A percentile compares a stretch with the other conserved stretches of the same genome.
These are phyloP conservation scores for Romanogobio albipinnatus DNA, from an alignment of 2,113 vertebrate species.

Conservation along the genomic window DNA sequence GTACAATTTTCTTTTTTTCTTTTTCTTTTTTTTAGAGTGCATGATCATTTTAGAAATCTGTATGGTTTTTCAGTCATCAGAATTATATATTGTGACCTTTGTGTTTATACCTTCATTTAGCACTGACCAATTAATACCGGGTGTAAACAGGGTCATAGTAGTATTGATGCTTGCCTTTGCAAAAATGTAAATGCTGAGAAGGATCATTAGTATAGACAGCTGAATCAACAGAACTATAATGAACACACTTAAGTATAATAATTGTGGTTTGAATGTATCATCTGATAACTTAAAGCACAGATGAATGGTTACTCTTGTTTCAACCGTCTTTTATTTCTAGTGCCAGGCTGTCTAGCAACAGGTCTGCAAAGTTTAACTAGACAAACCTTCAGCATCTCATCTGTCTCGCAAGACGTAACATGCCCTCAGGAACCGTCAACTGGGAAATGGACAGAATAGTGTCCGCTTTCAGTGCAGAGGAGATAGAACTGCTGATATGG, in stretches of 20 bases:
- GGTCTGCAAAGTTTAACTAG: not conserved
- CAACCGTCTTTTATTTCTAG: not conserved
- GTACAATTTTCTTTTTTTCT: too few relatives aligned
- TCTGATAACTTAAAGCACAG: not conserved
- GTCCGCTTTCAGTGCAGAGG: slow-evolving; percentile 29
- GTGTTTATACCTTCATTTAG: not conserved
- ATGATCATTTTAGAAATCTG: too few relatives aligned
- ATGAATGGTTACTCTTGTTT: not conserved
- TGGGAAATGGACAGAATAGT: slow-evolving; percentile 37
- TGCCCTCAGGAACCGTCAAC: slow-evolving; percentile 27
- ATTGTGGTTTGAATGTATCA: not conserved
- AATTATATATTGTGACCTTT: not conserved
- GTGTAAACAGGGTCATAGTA: not conserved
- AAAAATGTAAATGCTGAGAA: slow-evolving; percentile 1
- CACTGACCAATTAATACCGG: not conserved
- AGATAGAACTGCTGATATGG: slow-evolving; percentile 19
- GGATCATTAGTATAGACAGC: not conserved
- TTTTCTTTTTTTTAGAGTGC: too few relatives aligned
- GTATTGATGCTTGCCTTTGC: slow-evolving; percentile 1
- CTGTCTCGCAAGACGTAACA: slow-evolving; percentile 37
- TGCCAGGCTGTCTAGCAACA: slow-evolving; percentile 19
- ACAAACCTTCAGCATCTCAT: slow-evolving; percentile 7
- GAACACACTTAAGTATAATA: not conserved
- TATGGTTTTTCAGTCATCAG: too few relatives aligned
- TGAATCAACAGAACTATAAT: slow-evolving; percentile 6